phyloP scores from a whole-genome alignment of 2,797 vertebrate genomes.

The Enteromius thamalakanensis region DNA sequence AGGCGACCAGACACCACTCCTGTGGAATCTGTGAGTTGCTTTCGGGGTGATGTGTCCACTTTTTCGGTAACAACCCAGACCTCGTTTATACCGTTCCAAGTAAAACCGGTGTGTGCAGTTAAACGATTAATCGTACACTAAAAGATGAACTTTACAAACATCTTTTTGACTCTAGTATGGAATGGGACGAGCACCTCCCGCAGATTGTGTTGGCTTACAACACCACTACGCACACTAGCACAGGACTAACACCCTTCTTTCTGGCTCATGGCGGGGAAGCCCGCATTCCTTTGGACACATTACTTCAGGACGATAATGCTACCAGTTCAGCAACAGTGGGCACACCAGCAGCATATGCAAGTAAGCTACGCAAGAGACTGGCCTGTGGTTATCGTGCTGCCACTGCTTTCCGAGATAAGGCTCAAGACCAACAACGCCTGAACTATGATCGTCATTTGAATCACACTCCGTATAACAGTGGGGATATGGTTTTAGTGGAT shows the following conservation, averaged over 20 bases:
- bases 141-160: slow-evolving; percentile 41
- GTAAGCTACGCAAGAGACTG: background rate
- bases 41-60: background rate
- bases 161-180: slow-evolving; percentile 2
- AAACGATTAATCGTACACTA: too few relatives aligned
- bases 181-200: slow-evolving; percentile 43
- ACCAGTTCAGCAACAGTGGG: background rate
- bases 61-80: background rate
- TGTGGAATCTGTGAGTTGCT: background rate
- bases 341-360: slow-evolving; percentile 11
- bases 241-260: too few relatives aligned
- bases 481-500: slow-evolving; percentile 26
- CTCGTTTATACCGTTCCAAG: background rate
- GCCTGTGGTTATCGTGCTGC: background rate
- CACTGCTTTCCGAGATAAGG: background rate
- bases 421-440: background rate
- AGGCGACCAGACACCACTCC: background rate
- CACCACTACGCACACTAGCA: slow-evolving; percentile 23
- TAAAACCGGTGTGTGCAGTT: background rate
- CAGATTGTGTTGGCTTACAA: slow-evolving; percentile 50
- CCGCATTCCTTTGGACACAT: background rate
- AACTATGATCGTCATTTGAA: slow-evolving; percentile 13
- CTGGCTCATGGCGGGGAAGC: slow-evolving; percentile 25
- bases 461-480: background rate
- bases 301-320: background rate